Base-by-base conservation (phyloP, 2,113 vertebrate species). In the Choloepus hoffmanni region DNA sequence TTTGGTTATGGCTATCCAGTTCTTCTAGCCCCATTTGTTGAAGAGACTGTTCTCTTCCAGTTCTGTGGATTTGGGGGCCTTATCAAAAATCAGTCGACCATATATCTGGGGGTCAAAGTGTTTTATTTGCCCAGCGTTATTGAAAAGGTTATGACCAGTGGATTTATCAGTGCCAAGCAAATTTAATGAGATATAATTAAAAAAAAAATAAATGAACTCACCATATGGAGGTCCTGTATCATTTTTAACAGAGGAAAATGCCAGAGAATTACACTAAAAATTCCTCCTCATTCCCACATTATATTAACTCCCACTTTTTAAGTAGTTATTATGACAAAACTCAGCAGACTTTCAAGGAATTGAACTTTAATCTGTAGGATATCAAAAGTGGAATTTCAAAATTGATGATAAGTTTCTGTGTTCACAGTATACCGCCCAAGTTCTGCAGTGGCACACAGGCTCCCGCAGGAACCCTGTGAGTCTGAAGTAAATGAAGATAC, bases 161-260 rank as follows among this genome's bases (percentile, higher is more conserved):
- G 90, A 92, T 96, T 43, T 95, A 92, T 91, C 85, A 96, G 73
- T 86, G 95, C 21, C 72, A 90, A 96, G 33, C 28, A 55, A 93
- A 87, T 90, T 94, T 98, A 97, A 97, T 95, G 40, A 98, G 87
- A 76, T 86, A 21, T 14, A 90, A 58, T 77, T n/a, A 45, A 5
- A 45, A 36, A 36, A n/a, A 30, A 11, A 85, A 95, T 70, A 95
- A 96, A 90, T 96, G 43, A 97, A 97, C 96, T 94, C 73, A 67
- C 84, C 77, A 40, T 72, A 92, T 96, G 85, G 94, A 96, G 43
- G 65, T 97, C 18, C 36, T 36, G 19, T 2, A 55, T 33, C 89
- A 67, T 83, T 73, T 82, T 16, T 0, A 1, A 55, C 10, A 96
- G 68, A 93, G 50, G 73, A n/a, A 88, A 82, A 92, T 68, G 30